Evolutionary conservation across 2,113 vertebrate genomes (phyloP).

Genomic region (Tychaedon coryphoeus): DNA sequence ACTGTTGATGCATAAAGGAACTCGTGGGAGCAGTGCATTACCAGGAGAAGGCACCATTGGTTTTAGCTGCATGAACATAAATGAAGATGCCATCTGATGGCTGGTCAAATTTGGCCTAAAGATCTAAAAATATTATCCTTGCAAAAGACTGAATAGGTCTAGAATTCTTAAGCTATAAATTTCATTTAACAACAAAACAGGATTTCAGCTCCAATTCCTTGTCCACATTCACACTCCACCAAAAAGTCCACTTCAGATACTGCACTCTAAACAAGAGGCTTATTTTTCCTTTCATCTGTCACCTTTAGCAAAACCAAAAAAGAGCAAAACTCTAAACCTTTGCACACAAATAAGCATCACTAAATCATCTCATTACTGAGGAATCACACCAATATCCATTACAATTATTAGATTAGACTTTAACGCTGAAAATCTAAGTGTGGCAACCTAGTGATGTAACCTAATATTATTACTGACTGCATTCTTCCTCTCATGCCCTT

Average conservation of each 20-base stretch:
- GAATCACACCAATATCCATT: not conserved
- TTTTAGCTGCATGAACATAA: not conserved
- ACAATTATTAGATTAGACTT: not conserved
- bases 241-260: not conserved
- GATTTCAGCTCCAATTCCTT: not conserved
- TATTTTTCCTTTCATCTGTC: not conserved
- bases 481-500: not conserved
- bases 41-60: not conserved
- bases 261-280: not conserved
- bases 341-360: not conserved
- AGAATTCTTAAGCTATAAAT: not conserved
- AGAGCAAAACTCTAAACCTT: not conserved
- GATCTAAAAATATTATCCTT: not conserved
- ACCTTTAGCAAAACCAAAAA: not conserved
- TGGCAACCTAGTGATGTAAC: not conserved
- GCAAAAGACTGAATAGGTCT: not conserved
- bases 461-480: not conserved
- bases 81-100: not conserved
- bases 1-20: not conserved
- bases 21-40: not conserved
- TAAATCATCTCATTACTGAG: not conserved
- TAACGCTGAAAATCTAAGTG: not conserved
- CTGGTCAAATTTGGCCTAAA: not conserved
- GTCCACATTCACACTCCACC: not conserved
- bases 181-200: rapidly evolving